Conservation (phyloP, 2,888 invertebrate species). For the Deilephila porcellus region DNA sequence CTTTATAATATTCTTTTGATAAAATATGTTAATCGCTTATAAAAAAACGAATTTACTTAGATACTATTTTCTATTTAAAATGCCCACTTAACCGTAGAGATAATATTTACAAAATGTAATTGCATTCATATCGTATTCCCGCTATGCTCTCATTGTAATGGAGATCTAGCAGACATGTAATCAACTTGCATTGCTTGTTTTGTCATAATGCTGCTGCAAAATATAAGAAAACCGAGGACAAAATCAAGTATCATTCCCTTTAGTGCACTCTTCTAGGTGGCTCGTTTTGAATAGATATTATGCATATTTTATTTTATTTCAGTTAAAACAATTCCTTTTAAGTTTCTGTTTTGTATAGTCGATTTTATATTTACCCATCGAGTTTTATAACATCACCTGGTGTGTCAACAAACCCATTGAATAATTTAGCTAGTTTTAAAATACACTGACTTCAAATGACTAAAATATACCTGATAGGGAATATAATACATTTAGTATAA, state of each 20-base stretch:
- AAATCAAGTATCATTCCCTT: background rate
- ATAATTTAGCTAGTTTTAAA: no score
- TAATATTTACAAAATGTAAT: slow-evolving; percentile 27
- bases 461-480: no score
- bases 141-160: slow-evolving; percentile 8
- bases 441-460: no score
- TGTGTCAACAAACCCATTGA: no score
- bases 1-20: no score
- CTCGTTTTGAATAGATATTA: background rate
- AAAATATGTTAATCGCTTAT: no score
- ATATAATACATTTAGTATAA: no score
- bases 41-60: no score
- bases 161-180: slow-evolving; percentile 21
- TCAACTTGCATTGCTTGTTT: slow-evolving; percentile 21
- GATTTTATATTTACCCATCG: no score
- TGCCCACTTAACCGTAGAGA: slow-evolving; percentile 19
- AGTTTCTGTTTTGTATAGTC: no score
- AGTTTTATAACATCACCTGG: no score
- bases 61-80: background rate
- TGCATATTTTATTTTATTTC: background rate
- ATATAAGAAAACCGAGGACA: background rate
- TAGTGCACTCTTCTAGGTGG: background rate
- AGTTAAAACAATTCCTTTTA: background rate
- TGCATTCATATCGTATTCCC: slow-evolving; percentile 25
- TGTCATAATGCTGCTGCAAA: slow-evolving; percentile 3